Base-by-base conservation (phyloP, 23 tunicate genomes). In the Diplosoma virens region DNA sequence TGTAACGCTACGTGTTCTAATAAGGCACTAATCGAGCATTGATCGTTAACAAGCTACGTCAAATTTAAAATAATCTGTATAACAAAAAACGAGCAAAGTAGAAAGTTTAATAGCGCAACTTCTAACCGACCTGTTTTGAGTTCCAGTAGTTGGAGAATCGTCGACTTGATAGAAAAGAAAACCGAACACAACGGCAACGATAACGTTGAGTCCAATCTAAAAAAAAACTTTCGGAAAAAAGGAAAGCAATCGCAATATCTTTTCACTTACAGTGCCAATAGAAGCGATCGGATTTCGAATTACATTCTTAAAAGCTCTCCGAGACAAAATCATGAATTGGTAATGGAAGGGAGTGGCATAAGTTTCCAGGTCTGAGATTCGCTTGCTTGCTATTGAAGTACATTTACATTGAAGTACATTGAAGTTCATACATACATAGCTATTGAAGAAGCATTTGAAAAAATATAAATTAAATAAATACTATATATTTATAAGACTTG, bases 261-360 rank as follows among this genome's bases (percentile, higher is more conserved):
- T 5, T 6, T 35, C 1, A 78, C 97, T 84, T 45, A 90, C 97
- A 67, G 74, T 90, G 73, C 97, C 97, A 73, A 84, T 84, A 0
- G 90, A 79, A 75, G 97, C 97, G 46, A 92, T 36, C 23, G 97
- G 97, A 47, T 92, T 92, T 48, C 97, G 37, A 29, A 85, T 67
- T 1, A 92, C 78, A 76, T 81, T 92, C 47, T 65, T 64, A 25
- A 80, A 80, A 22, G 92, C 80, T 33, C 97, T 55, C 0, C 70
- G 52, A 14, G 76, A 69, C 30, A 92, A 77, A 33, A 85, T 56
- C 3, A 67, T 81, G 26, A 92, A 82, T 61, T 92, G 97, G 58
- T 85, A 84, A 23, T 25, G 58, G 53, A 92, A 92, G 7, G 97
- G 79, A 11, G 92, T 92, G 1, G 89, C 97, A 52, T 92, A 92